Conservation (phyloP, 2,888 invertebrate genomes). For the Drosophila affinis region DNA sequence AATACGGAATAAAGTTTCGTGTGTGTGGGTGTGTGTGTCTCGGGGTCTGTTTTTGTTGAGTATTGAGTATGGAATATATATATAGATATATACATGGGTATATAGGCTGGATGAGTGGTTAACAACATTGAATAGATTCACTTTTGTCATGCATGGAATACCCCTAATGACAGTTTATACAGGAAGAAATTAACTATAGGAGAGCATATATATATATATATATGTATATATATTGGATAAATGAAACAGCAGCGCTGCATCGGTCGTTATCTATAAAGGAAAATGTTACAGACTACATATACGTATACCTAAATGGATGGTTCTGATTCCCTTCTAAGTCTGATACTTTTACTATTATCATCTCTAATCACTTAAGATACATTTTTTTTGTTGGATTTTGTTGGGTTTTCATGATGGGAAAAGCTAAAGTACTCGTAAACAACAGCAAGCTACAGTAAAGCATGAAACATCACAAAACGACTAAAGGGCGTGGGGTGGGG, state of each 20-base stretch:
- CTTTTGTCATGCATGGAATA: neutral
- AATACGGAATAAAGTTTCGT: constrained; percentile 36
- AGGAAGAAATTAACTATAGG: neutral
- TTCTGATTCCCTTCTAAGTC: neutral
- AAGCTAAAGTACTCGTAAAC: neutral
- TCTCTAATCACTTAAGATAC: neutral
- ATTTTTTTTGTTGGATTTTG: neutral
- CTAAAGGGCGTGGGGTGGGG: neutral
- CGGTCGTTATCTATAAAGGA: constrained; percentile 45
- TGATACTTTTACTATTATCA: neutral
- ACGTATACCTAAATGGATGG: neutral
- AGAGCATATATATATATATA: neutral
- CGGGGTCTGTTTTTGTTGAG: constrained; percentile 26
- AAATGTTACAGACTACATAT: neutral
- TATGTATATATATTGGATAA: neutral
- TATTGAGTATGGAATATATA: constrained; percentile 26
- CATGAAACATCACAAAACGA: constrained; percentile 9
- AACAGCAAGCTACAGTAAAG: constrained; percentile 6
- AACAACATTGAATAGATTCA: constrained; percentile 51
- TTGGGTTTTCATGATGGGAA: neutral
- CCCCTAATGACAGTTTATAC: neutral
- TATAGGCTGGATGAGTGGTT: constrained; percentile 33
- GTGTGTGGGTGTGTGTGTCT: constrained; percentile 19
- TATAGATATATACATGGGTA: constrained; percentile 19
- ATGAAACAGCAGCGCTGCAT: constrained; percentile 76